phyloP scores from a whole-genome alignment of 2,888 invertebrate genomes.

The Gisinianus flammeolus region DNA sequence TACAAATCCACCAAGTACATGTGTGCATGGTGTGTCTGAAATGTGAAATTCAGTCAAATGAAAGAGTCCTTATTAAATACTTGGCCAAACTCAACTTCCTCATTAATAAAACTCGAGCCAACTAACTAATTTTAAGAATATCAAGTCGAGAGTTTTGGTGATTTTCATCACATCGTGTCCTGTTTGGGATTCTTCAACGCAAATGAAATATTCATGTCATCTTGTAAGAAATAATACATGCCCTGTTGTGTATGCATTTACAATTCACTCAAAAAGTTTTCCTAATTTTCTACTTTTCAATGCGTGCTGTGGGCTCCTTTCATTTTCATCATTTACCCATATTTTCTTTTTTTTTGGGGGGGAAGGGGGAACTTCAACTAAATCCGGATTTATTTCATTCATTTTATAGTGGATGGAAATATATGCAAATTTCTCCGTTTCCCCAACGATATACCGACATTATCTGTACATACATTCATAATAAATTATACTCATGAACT shows the following conservation, averaged over 20 bases:
- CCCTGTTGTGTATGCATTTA: too few species aligned
- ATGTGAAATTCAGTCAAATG: neutral
- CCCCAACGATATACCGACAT: too few species aligned
- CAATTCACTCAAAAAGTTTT: neutral
- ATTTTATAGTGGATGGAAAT: too few species aligned
- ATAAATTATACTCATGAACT: neutral
- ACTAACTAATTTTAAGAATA: neutral
- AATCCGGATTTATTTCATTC: too few species aligned
- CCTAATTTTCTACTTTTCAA: too few species aligned
- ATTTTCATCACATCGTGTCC: too few species aligned
- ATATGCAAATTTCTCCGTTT: neutral
- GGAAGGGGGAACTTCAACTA: too few species aligned
- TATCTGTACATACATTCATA: neutral
- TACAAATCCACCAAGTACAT: neutral
- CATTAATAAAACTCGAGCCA: constrained; percentile 20
- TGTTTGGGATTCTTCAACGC: too few species aligned
- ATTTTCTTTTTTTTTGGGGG: too few species aligned
- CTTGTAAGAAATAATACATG: too few species aligned
- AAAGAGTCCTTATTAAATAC: constrained; percentile 29
- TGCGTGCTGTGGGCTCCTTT: too few species aligned
- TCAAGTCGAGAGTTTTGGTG: neutral
- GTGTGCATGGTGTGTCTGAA: neutral
- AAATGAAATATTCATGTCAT: too few species aligned
- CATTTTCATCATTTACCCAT: neutral
- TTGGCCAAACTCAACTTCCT: constrained; percentile 33